These are phyloP conservation scores for Salvator merianae DNA, from an alignment of 2,113 vertebrate species.

Conservation along the genomic window DNA sequence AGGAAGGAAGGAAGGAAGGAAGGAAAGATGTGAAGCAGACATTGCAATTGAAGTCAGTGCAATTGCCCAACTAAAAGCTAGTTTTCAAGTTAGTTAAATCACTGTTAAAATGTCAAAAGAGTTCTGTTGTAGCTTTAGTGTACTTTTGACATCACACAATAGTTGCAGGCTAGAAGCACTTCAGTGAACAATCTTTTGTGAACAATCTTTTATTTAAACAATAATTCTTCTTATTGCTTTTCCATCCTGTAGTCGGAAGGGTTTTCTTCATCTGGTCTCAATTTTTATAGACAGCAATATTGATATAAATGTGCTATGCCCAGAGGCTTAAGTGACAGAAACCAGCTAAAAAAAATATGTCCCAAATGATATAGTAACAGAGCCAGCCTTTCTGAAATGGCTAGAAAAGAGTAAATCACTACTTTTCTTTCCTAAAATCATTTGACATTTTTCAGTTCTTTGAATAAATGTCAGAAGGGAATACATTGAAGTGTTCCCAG, in stretches of 20 bases:
- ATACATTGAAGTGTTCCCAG: neutral
- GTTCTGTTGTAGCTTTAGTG: neutral
- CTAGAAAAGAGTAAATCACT: neutral
- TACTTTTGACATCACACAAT: neutral
- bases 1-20: too few species aligned
- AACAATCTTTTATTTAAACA: neutral
- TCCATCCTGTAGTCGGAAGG: neutral
- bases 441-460: conserved; percentile 4
- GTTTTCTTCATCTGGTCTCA: neutral
- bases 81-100: neutral
- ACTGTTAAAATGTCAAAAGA: neutral
- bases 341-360: neutral
- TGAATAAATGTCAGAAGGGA: conserved; percentile 6
- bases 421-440: neutral
- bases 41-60: too few species aligned
- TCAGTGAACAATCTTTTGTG: neutral
- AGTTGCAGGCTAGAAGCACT: neutral
- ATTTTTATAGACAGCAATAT: conserved; percentile 4
- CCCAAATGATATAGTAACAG: conserved; percentile 14
- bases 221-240: neutral
- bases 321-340: conserved; percentile 6
- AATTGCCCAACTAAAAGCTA: neutral
- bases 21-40: too few species aligned
- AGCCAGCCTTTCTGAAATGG: neutral
- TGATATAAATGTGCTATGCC: neutral